Conservation (phyloP, 30 jellyfish, hydroid and myxozoan species). For the Hydractinia symbiolongicarpus region DNA sequence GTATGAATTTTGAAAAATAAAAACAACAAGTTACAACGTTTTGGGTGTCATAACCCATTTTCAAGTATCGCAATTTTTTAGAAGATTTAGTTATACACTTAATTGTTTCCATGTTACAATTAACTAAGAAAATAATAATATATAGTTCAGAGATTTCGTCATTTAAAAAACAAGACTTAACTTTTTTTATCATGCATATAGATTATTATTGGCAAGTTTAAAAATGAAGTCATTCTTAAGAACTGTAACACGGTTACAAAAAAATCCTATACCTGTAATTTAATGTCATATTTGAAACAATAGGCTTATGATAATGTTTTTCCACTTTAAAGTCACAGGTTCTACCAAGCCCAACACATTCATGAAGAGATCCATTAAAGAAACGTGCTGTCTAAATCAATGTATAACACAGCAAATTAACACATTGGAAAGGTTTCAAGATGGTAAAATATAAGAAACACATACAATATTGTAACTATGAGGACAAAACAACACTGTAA, state of each 20-base stretch:
- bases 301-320: background rate
- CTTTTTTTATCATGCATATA: no score
- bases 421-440: background rate
- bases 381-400: conserved; percentile 10
- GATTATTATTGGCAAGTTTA: background rate
- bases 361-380: background rate
- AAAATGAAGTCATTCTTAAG: background rate
- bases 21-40: no score
- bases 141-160: background rate
- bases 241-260: background rate
- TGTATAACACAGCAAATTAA: background rate
- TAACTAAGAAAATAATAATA: background rate
- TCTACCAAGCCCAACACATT: conserved; percentile 5
- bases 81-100: no score
- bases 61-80: no score
- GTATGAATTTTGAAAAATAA: no score
- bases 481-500: no score
- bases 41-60: no score
- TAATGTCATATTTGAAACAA: background rate
- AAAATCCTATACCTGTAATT: background rate
- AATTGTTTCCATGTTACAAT: no score
- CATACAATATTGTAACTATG: no score
- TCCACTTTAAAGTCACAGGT: background rate
- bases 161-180: no score
- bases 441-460: no score